These are phyloP conservation scores for Eulemur albifrons DNA, from an alignment of 2,797 vertebrate species.

Conservation along the genomic window DNA sequence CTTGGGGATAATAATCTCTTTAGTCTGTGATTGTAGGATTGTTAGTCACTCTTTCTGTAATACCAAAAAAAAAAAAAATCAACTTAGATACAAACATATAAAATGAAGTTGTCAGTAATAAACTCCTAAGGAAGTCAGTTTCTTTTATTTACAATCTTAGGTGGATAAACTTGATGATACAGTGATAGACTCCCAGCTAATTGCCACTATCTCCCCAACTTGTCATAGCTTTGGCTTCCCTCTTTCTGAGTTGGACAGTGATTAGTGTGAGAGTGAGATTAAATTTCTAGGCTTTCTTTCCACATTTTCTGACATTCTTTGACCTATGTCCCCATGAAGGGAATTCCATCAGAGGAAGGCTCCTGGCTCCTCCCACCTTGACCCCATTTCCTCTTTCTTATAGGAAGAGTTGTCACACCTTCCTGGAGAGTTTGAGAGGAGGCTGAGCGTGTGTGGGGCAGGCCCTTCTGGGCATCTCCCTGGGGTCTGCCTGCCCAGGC, in stretches of 20 bases:
- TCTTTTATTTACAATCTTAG: constrained; percentile 8
- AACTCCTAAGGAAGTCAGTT: background rate
- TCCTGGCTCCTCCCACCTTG: background rate
- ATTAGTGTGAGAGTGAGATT: background rate
- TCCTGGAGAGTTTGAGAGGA: background rate
- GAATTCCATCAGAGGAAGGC: background rate
- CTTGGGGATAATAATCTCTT: background rate
- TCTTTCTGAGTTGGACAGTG: background rate
- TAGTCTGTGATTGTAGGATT: background rate
- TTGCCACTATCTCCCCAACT: background rate
- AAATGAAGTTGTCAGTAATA: background rate
- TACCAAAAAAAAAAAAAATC: background rate
- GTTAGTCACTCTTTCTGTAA: background rate
- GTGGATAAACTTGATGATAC: background rate
- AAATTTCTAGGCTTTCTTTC: background rate
- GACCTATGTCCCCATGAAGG: background rate
- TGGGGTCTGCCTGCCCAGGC: background rate
- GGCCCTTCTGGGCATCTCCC: background rate
- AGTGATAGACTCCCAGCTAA: background rate
- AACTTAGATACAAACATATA: background rate
- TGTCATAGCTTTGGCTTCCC: background rate
- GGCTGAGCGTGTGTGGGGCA: background rate
- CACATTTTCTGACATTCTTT: background rate
- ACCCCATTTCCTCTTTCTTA: background rate
- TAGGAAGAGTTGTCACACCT: background rate